phyloP scores from a whole-genome alignment of 2,888 invertebrate genomes.

The Sepiola atlantica region DNA sequence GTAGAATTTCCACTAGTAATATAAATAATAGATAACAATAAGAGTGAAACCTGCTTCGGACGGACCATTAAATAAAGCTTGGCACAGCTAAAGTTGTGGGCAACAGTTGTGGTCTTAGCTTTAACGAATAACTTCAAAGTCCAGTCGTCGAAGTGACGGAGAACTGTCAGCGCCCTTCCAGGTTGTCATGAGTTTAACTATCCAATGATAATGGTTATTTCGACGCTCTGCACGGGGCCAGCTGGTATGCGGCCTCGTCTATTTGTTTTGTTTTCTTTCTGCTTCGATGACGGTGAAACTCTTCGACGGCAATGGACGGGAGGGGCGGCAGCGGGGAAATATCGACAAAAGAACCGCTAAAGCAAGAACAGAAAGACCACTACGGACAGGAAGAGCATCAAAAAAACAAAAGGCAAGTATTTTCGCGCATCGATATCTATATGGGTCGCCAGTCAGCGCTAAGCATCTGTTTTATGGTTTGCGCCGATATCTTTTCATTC shows the following conservation, averaged over 20 bases:
- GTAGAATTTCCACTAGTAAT: too few species aligned
- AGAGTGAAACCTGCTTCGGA: too few species aligned
- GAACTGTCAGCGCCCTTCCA: neutral
- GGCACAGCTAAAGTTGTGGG: too few species aligned
- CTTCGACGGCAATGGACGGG: neutral
- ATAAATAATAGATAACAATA: too few species aligned
- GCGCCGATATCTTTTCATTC: neutral
- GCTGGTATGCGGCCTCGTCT: neutral
- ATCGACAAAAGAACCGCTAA: too few species aligned
- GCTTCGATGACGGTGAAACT: neutral
- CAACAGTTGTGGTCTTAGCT: too few species aligned
- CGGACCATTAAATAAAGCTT: too few species aligned
- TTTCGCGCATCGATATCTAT: neutral
- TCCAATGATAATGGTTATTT: neutral
- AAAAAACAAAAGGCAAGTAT: neutral
- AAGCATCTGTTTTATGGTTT: neutral
- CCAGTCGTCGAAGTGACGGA: neutral
- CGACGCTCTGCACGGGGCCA: neutral
- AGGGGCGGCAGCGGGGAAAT: too few species aligned
- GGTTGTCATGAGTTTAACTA: neutral
- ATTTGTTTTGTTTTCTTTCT: neutral
- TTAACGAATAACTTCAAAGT: too few species aligned
- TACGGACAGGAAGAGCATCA: neutral
- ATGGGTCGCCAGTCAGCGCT: neutral
- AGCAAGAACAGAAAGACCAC: neutral